Percentiles rank a stretch among this genome's conserved stretches.
Conservation (phyloP, 2,113 vertebrate genomes). For the Paradoxurus hermaphroditus region DNA sequence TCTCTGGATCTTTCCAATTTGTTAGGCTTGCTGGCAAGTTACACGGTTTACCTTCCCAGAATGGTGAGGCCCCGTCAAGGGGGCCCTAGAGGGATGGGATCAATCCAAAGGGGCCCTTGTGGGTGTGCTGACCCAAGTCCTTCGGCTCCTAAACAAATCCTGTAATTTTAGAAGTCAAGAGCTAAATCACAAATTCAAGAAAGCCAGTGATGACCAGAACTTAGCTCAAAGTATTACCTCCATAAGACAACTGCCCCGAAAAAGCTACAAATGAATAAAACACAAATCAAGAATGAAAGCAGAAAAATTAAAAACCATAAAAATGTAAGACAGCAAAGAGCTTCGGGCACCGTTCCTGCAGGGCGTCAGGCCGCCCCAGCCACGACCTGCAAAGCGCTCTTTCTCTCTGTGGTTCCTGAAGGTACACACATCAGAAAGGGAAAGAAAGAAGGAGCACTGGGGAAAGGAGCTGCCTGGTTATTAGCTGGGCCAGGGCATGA, state of each 20-base stretch:
- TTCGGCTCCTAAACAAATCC: background rate
- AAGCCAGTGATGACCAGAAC: conserved; percentile 3
- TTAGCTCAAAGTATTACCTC: background rate
- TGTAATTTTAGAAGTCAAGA: conserved; percentile 42
- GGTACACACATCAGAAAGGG: background rate
- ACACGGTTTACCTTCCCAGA: background rate
- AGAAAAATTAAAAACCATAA: background rate
- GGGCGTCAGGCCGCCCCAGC: background rate
- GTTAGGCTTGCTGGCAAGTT: background rate
- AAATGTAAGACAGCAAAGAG: background rate
- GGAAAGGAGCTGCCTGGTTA: rapidly evolving
- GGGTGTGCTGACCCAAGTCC: background rate
- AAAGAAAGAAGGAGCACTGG: no score
- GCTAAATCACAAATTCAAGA: background rate
- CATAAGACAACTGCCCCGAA: background rate
- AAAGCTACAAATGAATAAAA: background rate
- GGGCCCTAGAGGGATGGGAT: background rate
- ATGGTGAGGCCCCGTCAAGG: background rate
- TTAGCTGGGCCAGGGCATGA: rapidly evolving
- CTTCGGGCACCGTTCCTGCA: rapidly evolving
- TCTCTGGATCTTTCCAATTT: background rate
- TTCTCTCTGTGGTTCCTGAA: background rate
- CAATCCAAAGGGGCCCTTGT: background rate
- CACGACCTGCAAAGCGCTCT: rapidly evolving
- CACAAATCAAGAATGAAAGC: background rate